phyloP scores from a whole-genome alignment of 2,797 vertebrate species.

The Channallabes apus region DNA sequence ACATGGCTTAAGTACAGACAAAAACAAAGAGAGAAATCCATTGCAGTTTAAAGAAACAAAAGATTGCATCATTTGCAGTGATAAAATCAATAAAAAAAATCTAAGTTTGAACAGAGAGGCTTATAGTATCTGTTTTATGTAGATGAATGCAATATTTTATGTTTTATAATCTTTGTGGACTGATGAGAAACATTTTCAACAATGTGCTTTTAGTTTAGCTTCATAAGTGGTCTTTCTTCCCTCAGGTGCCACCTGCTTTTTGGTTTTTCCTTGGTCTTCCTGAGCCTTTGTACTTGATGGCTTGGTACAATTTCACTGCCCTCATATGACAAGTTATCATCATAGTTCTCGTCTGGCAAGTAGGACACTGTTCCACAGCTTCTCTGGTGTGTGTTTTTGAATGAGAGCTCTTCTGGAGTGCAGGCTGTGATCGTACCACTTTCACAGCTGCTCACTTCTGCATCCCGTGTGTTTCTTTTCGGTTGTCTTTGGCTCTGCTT shows the following conservation, averaged over 20 bases:
- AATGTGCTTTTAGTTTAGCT: constrained; percentile 65
- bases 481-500: constrained; percentile 65
- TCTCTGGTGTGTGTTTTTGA: constrained; percentile 68
- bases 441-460: constrained; percentile 78
- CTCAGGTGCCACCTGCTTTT: constrained; percentile 76
- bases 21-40: neutral
- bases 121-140: neutral
- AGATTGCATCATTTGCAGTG: neutral
- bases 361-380: constrained; percentile 63
- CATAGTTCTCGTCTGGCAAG: constrained; percentile 48
- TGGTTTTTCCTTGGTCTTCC: constrained; percentile 63
- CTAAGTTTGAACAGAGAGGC: neutral
- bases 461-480: constrained; percentile 77
- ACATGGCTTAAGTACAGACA: neutral
- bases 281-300: constrained; percentile 33
- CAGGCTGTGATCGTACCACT: constrained; percentile 73
- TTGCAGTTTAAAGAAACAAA: neutral
- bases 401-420: constrained; percentile 74
- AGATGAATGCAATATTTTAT: neutral
- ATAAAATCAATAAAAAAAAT: no score
- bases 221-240: constrained; percentile 75
- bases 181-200: neutral
- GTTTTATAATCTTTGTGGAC: neutral
- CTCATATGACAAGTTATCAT: constrained; percentile 32
- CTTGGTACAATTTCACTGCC: constrained; percentile 40